phyloP scores from a whole-genome alignment of 2,797 vertebrate species.

The Scleropages formosus region DNA sequence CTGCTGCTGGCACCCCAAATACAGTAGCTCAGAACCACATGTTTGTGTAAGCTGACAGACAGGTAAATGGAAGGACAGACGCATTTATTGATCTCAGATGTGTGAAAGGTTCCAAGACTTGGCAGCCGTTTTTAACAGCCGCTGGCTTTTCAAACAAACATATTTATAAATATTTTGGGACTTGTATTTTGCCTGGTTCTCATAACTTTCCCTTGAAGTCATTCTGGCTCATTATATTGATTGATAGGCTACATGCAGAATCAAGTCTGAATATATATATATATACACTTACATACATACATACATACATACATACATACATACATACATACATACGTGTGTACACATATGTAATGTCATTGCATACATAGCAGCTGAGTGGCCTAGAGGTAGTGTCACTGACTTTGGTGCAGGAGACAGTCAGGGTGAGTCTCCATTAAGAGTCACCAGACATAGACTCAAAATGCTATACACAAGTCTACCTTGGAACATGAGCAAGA shows the following conservation, averaged over 20 bases:
- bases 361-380: no score
- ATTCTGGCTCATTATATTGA: constrained; percentile 54
- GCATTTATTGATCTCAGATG: constrained; percentile 58
- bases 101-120: constrained; percentile 51
- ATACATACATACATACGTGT: neutral
- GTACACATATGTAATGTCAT: neutral
- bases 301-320: neutral
- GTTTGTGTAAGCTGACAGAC: constrained; percentile 39
- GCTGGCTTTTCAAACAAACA: constrained; percentile 34
- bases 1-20: constrained; percentile 22
- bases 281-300: constrained; percentile 18
- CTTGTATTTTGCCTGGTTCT: constrained; percentile 42
- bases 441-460: no score
- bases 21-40: constrained; percentile 45
- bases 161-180: constrained; percentile 32
- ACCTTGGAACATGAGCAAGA: no score
- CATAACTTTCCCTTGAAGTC: constrained; percentile 48
- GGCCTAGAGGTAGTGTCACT: no score
- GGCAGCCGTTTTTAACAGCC: constrained; percentile 44
- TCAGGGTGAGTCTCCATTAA: no score
- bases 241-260: constrained; percentile 45
- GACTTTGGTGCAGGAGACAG: no score
- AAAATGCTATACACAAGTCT: no score
- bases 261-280: constrained; percentile 36
- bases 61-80: constrained; percentile 46